Percentiles rank a stretch among this genome's conserved stretches.
These are phyloP conservation scores for Gari tellinella DNA, from an alignment of 2,888 invertebrate genomes.

Conservation along the genomic window DNA sequence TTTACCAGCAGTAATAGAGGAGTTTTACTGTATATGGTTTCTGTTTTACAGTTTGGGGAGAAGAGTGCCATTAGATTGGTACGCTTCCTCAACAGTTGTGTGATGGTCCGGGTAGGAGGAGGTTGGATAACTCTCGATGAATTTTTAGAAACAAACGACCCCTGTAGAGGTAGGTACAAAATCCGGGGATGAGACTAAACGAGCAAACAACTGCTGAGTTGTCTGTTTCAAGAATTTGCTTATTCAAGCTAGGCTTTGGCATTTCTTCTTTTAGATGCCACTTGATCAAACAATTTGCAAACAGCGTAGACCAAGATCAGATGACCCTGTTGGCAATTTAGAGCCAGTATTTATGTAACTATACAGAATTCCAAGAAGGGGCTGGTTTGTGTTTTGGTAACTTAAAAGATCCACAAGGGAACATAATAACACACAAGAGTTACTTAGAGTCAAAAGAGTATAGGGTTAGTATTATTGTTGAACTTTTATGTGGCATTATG, in stretches of 20 bases:
- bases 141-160: conserved; percentile 99
- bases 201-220: neutral
- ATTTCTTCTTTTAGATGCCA: too few relatives aligned
- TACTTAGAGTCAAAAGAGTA: too few relatives aligned
- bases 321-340: neutral
- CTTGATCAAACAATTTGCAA: neutral
- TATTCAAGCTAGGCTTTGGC: too few relatives aligned
- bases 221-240: too few relatives aligned
- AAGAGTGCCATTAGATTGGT: conserved; percentile 90
- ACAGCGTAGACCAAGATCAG: neutral
- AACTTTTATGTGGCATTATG: too few relatives aligned
- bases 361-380: too few relatives aligned
- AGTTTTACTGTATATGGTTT: neutral
- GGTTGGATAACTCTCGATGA: conserved; percentile 99
- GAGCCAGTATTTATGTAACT: neutral
- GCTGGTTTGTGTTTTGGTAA: too few relatives aligned
- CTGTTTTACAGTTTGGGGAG: conserved; percentile 82
- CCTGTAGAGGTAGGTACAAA: conserved; percentile 95
- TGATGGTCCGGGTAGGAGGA: conserved; percentile 99
- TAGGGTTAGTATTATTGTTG: too few relatives aligned
- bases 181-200: neutral
- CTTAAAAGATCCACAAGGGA: too few relatives aligned
- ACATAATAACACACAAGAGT: too few relatives aligned
- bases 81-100: conserved; percentile 98
- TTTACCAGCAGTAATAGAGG: too few relatives aligned